phyloP scores from a whole-genome alignment of 2,888 invertebrate species.

The Microdon myrmicae region DNA sequence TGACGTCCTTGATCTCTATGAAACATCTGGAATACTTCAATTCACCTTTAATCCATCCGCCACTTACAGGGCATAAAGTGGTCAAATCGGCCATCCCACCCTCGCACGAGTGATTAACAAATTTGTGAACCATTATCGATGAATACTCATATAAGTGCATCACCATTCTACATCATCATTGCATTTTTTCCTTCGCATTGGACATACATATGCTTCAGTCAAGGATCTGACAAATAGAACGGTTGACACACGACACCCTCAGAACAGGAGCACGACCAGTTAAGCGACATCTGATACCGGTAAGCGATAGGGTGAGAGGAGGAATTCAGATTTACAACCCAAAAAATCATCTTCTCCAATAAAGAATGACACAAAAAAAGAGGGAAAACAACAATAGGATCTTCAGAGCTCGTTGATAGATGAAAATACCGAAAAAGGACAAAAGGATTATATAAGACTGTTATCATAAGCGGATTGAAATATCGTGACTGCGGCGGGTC shows the following conservation, averaged over 20 bases:
- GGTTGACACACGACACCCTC: constrained; percentile 53
- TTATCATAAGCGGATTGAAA: constrained; percentile 47
- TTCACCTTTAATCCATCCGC: too few relatives aligned
- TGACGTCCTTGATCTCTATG: too few relatives aligned
- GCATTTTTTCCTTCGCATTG: constrained; percentile 2
- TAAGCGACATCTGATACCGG: constrained; percentile 42
- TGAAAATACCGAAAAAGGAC: constrained; percentile 10
- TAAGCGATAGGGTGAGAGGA: constrained; percentile 49
- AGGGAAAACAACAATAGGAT: neutral
- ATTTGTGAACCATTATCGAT: too few relatives aligned
- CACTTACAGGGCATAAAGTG: constrained; percentile 43
- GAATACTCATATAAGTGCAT: constrained; percentile 1
- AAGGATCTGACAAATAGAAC: constrained; percentile 34
- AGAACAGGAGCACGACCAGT: constrained; percentile 51
- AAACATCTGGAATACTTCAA: too few relatives aligned
- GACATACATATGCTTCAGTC: constrained; percentile 3
- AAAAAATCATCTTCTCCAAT: constrained; percentile 37
- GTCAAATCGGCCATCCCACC: constrained; percentile 41
- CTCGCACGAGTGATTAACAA: too few relatives aligned
- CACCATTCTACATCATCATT: constrained; percentile 18
- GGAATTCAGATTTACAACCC: constrained; percentile 38
- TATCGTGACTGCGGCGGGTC: constrained; percentile 25
- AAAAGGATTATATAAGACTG: constrained; percentile 33
- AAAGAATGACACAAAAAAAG: constrained; percentile 20
- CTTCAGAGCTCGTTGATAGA: neutral